Evolutionary conservation across 2,797 vertebrate species (phyloP).

Genomic region (Podarcis lilfordi): DNA sequence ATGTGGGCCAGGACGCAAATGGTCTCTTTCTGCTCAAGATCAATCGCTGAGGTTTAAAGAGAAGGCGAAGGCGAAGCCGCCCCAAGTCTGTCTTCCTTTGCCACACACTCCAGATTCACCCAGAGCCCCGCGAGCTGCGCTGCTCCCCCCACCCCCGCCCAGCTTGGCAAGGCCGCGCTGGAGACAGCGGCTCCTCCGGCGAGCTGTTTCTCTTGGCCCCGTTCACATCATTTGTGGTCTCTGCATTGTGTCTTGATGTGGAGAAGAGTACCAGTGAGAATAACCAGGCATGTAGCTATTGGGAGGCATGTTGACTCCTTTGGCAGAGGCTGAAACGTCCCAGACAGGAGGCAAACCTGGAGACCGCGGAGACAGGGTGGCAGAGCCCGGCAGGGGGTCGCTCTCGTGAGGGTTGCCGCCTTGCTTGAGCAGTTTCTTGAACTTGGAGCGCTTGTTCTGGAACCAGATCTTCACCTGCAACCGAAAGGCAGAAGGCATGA

Average conservation of each 20-base stretch:
- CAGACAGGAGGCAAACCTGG: conserved; percentile 96
- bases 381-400: conserved; percentile 90
- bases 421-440: conserved; percentile 98
- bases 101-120: conserved; percentile 58
- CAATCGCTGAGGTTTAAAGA: conserved; percentile 71
- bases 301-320: conserved; percentile 96
- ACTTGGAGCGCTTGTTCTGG: conserved; percentile 99
- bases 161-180: conserved; percentile 67
- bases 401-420: conserved; percentile 94
- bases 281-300: conserved; percentile 99
- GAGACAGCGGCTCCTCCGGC: conserved; percentile 69
- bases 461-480: conserved; percentile 99
- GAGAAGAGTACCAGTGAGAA: conserved; percentile 98
- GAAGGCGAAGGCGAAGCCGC: neutral
- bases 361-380: conserved; percentile 92
- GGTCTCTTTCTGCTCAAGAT: conserved; percentile 70
- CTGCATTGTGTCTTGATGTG: conserved; percentile 99
- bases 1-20: conserved; percentile 69
- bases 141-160: conserved; percentile 1
- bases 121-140: conserved; percentile 71
- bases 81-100: conserved; percentile 6
- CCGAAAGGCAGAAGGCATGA: conserved; percentile 60
- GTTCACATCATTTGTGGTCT: conserved; percentile 91
- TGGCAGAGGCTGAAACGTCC: conserved; percentile 96
- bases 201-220: conserved; percentile 66